Evolutionary conservation across 2,113 vertebrate species (phyloP).

Genomic region (Stictonetta naevosa): DNA sequence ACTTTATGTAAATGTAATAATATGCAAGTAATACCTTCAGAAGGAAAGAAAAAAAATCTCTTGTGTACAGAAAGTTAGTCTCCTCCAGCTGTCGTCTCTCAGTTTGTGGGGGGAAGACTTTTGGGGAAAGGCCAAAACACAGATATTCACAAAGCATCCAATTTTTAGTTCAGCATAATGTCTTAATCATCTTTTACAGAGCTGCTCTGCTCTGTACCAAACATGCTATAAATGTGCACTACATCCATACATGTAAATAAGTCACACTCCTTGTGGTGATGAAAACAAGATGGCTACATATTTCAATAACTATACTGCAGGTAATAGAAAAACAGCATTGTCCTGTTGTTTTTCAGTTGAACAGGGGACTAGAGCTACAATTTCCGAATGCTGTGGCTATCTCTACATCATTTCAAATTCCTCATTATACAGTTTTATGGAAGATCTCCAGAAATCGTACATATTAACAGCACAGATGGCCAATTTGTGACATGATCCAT

Average conservation of each 20-base stretch:
- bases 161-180: constrained; percentile 8
- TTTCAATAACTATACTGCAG: not conserved
- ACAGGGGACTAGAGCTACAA: not conserved
- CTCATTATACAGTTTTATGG: not conserved
- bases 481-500: not conserved
- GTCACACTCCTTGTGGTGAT: not conserved
- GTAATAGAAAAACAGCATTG: not conserved
- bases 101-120: constrained; percentile 5
- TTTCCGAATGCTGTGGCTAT: not conserved
- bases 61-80: constrained; percentile 16
- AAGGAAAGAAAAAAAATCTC: constrained; percentile 11
- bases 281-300: not conserved
- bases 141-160: constrained; percentile 35
- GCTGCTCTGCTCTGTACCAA: constrained; percentile 16
- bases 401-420: not conserved
- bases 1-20: constrained; percentile 56
- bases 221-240: not conserved
- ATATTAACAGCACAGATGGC: not conserved
- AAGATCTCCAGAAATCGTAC: not conserved
- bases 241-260: not conserved
- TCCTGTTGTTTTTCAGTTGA: not conserved
- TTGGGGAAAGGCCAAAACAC: constrained; percentile 42
- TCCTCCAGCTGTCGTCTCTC: constrained; percentile 59
- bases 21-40: constrained; percentile 59
- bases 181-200: constrained; percentile 39